Evolutionary conservation across 2,797 vertebrate genomes (phyloP).

Genomic region (Anisognathus igniventris): DNA sequence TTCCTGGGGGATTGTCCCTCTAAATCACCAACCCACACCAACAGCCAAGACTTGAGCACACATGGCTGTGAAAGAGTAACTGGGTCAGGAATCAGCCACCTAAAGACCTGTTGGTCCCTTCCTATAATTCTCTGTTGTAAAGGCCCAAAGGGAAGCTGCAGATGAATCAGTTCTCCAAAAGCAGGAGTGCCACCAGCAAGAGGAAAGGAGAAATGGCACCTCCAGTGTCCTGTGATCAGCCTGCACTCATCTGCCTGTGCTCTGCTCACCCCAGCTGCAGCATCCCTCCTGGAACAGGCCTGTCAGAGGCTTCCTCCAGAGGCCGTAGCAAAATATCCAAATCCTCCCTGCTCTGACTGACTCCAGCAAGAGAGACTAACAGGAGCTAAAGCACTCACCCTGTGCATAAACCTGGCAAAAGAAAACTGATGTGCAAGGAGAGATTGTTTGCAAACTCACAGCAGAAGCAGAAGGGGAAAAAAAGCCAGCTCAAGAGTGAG

Average conservation of each 20-base stretch:
- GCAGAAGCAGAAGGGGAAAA: not conserved
- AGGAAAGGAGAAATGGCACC: not conserved
- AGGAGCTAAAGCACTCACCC: not conserved
- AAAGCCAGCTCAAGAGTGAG: not conserved
- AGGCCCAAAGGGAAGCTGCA: not conserved
- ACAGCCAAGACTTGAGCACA: not conserved
- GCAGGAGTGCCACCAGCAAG: not conserved
- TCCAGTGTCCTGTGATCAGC: not conserved
- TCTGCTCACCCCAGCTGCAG: not conserved
- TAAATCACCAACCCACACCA: not conserved
- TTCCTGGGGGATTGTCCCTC: not conserved
- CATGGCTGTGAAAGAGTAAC: not conserved
- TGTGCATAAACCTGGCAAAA: not conserved
- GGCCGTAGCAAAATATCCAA: not conserved
- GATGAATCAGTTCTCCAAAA: not conserved
- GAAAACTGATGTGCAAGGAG: not conserved
- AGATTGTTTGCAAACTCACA: conserved; percentile 4
- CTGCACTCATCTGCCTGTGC: not conserved
- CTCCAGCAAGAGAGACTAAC: not conserved
- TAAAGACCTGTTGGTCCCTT: not conserved
- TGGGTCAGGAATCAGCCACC: not conserved
- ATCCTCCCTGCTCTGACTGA: not conserved
- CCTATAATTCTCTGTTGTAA: not conserved
- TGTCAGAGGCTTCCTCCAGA: not conserved
- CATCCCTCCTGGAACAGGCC: not conserved